Evolutionary conservation across 2,113 vertebrate species (phyloP).

Genomic region (Ceyx margarethae): DNA sequence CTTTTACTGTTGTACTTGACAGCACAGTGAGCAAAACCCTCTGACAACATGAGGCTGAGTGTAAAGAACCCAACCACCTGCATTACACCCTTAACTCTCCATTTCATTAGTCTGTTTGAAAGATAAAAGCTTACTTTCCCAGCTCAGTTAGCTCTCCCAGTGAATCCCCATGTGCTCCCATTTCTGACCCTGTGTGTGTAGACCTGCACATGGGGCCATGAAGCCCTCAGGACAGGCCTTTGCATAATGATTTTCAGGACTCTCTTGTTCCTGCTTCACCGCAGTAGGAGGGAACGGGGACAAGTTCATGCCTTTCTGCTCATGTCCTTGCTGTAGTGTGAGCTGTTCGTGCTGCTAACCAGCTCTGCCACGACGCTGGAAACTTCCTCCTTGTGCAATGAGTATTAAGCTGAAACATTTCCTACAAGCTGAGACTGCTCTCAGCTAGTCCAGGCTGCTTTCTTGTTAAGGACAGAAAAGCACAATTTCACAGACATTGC

Average conservation of each 20-base stretch:
- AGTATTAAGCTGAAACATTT: not conserved
- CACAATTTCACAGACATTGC: not conserved
- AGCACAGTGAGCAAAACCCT: conserved; percentile 75
- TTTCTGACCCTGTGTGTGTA: not conserved
- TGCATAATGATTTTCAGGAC: not conserved
- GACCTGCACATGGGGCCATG: not conserved
- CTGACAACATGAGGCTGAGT: conserved; percentile 65
- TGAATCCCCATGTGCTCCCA: rapidly evolving
- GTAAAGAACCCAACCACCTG: conserved; percentile 74
- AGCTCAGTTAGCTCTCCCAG: conserved; percentile 74
- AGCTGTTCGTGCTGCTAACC: not conserved
- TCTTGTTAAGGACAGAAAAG: not conserved
- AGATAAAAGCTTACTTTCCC: conserved; percentile 79
- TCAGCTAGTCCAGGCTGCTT: not conserved
- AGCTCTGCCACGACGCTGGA: not conserved
- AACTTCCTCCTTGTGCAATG: not conserved
- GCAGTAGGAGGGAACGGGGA: not conserved
- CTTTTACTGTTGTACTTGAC: conserved; percentile 82
- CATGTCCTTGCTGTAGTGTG: not conserved
- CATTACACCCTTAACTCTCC: conserved; percentile 76
- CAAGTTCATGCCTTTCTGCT: not conserved
- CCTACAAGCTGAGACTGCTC: not conserved
- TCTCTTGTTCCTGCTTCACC: not conserved
- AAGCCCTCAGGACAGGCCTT: not conserved
- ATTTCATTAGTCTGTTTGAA: conserved; percentile 78